Conservation (phyloP, 2,113 vertebrate species). For the Apistogramma diplotaenia region DNA sequence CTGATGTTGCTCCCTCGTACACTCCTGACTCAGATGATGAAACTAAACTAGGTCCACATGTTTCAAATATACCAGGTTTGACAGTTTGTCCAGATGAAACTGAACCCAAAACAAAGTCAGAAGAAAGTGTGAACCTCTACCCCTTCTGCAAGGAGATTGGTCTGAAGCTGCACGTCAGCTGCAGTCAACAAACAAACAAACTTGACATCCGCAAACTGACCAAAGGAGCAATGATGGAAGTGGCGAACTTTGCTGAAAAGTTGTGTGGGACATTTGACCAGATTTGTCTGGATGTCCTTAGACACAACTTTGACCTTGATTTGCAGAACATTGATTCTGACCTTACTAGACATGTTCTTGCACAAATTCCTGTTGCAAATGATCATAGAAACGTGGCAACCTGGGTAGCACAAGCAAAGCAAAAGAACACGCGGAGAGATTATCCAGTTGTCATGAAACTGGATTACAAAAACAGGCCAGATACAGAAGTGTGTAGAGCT, state of each 20-base stretch:
- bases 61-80: not conserved
- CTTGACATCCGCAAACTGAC: conserved; percentile 1
- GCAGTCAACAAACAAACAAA: not conserved
- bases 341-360: not conserved
- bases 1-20: not conserved
- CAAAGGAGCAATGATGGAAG: conserved; percentile 29
- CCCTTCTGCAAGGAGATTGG: conserved; percentile 20
- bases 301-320: conserved; percentile 29
- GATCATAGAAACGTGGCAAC: not conserved
- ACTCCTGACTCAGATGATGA: not conserved
- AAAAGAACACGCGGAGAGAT: not conserved
- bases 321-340: not conserved
- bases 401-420: not conserved
- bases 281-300: conserved; percentile 27
- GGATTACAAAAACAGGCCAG: not conserved
- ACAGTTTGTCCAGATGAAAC: not conserved
- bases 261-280: conserved; percentile 40
- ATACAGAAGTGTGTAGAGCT: not conserved
- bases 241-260: conserved; percentile 15
- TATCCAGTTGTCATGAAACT: not conserved
- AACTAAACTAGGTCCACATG: not conserved
- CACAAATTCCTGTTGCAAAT: not conserved
- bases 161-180: conserved; percentile 1
- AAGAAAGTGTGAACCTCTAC: not conserved
- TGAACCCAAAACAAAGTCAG: not conserved